A percentile compares a stretch with the other conserved stretches of the same genome.
Conservation (phyloP, 2,797 vertebrate genomes). For the Xyrichtys novacula region DNA sequence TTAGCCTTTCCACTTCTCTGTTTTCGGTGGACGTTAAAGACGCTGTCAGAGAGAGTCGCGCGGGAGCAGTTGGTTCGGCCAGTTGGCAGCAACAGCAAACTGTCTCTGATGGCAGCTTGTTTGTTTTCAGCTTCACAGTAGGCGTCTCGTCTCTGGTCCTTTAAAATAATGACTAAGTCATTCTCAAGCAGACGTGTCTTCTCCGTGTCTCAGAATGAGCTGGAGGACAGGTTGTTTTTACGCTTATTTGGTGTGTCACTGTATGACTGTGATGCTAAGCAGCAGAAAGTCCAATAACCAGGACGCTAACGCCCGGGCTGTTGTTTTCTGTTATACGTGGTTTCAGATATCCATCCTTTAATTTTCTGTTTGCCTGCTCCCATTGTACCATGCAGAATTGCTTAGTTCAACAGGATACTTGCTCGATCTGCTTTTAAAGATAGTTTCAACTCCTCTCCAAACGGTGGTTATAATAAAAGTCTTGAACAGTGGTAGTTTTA, state of each 20-base stretch:
- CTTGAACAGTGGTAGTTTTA: not conserved
- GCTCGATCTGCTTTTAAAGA: not conserved
- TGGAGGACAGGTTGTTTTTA: slow-evolving; percentile 36
- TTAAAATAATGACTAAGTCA: not conserved
- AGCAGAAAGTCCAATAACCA: not conserved
- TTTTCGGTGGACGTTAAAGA: slow-evolving; percentile 16
- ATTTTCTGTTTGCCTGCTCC: slow-evolving; percentile 5
- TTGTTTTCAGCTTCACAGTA: slow-evolving; percentile 6
- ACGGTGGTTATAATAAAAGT: too few species aligned
- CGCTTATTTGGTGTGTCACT: not conserved
- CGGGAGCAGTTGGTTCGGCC: slow-evolving; percentile 16
- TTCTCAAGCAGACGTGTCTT: slow-evolving; percentile 1
- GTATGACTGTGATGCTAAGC: not conserved
- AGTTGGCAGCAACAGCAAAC: slow-evolving; percentile 22
- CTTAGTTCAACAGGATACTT: slow-evolving; percentile 47
- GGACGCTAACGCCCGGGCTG: not conserved
- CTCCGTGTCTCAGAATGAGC: slow-evolving; percentile 5
- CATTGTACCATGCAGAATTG: slow-evolving; percentile 8
- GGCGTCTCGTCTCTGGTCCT: not conserved
- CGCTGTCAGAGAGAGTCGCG: slow-evolving; percentile 36
- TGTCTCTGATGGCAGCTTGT: slow-evolving; percentile 22
- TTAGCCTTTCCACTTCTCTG: not conserved
- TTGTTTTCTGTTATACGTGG: not conserved
- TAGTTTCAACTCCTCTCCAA: too few species aligned
- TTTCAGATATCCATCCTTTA: not conserved